A percentile compares a stretch with the other conserved stretches of the same genome.
Evolutionary conservation across 1,140 invertebrate species (phyloP).

Genomic region (Ridgeia piscesae): DNA sequence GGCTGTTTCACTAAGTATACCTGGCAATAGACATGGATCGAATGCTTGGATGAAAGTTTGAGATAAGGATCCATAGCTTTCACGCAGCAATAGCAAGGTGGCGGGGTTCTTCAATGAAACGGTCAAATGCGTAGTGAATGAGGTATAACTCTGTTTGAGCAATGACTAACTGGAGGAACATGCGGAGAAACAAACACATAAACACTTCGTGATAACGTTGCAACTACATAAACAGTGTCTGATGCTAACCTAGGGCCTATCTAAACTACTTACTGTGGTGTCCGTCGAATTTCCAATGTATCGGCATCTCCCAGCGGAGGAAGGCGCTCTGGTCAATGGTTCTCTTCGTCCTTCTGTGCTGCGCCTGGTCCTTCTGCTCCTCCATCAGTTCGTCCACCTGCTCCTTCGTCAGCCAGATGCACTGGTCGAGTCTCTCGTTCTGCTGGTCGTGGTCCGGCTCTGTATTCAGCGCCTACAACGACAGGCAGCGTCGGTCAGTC

Average conservation of each 20-base stretch:
- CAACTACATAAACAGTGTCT: too few relatives aligned
- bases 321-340: neutral
- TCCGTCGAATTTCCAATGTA: conserved; percentile 13
- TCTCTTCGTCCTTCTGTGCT: neutral
- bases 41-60: neutral
- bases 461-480: neutral
- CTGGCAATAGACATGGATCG: neutral
- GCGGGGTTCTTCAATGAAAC: neutral
- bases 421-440: neutral
- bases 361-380: neutral
- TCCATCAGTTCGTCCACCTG: conserved; percentile 2
- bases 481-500: neutral
- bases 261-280: neutral
- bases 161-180: too few relatives aligned
- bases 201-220: too few relatives aligned
- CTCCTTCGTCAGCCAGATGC: neutral
- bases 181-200: too few relatives aligned
- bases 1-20: neutral
- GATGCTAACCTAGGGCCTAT: neutral
- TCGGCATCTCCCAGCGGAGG: neutral
- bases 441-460: neutral
- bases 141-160: too few relatives aligned
- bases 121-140: neutral
- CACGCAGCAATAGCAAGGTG: neutral
- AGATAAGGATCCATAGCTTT: neutral